A percentile compares a stretch with the other conserved stretches of the same genome.
phyloP scores from a whole-genome alignment of 2,797 vertebrate genomes.

The Platyrinchus mystaceus region DNA sequence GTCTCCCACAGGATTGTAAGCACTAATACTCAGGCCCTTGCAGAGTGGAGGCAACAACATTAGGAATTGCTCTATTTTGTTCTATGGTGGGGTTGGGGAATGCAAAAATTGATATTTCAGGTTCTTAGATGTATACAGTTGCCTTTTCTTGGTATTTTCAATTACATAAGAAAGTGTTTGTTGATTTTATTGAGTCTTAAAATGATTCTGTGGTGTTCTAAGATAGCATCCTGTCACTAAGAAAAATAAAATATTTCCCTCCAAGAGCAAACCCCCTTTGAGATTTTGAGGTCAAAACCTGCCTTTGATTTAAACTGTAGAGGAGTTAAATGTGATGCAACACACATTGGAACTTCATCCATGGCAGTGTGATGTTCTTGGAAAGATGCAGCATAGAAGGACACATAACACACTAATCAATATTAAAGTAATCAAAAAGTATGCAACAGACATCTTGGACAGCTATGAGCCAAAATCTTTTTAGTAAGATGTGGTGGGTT shows the following conservation, averaged over 20 bases:
- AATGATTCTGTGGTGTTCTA: neutral
- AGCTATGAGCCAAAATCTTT: neutral
- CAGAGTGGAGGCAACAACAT: neutral
- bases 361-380: neutral
- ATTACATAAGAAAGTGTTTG: neutral
- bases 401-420: neutral
- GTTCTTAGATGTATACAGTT: neutral
- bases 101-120: neutral
- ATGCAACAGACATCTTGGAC: neutral
- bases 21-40: neutral
- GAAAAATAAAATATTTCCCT: neutral
- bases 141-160: neutral
- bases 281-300: neutral
- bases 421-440: neutral
- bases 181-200: neutral
- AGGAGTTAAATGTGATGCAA: neutral
- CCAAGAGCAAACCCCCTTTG: neutral
- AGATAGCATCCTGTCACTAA: neutral
- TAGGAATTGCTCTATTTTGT: neutral
- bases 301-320: neutral
- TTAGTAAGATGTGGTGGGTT: neutral
- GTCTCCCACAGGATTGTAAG: neutral
- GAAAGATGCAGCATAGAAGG: neutral
- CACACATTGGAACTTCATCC: neutral
- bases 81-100: neutral